phyloP scores from a whole-genome alignment of 2,888 invertebrate genomes.

The Hirtodrosophila cameraria region DNA sequence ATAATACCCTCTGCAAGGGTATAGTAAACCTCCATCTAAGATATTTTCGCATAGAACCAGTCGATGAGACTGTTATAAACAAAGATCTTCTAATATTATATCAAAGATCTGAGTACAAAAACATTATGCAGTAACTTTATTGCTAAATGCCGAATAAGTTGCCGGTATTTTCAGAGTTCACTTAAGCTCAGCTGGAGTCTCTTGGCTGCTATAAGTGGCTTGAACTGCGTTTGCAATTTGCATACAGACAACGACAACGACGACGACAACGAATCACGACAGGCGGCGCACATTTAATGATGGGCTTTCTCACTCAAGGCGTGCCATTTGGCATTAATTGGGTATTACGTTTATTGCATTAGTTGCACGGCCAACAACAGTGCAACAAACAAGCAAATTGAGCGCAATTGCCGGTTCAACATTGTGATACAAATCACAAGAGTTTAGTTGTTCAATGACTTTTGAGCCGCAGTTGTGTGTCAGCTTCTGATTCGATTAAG shows the following conservation, averaged over 20 bases:
- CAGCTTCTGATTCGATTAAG: conserved; percentile 50
- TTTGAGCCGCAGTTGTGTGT: conserved; percentile 27
- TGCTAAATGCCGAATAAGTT: too few relatives aligned
- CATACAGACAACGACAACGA: conserved; percentile 27
- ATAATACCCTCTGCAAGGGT: too few relatives aligned
- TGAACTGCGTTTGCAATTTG: conserved; percentile 26
- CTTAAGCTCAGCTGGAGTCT: neutral
- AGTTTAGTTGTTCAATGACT: conserved; percentile 55
- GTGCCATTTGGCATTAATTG: conserved; percentile 59
- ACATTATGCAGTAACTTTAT: too few relatives aligned
- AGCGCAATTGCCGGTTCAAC: conserved; percentile 52
- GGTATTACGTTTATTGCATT: conserved; percentile 54
- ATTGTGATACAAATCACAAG: conserved; percentile 31
- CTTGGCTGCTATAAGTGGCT: neutral
- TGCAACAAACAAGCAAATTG: conserved; percentile 32
- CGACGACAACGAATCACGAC: conserved; percentile 16
- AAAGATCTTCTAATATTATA: too few relatives aligned
- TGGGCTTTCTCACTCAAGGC: conserved; percentile 45
- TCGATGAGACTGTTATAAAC: too few relatives aligned
- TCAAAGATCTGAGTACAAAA: too few relatives aligned
- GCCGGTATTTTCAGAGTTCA: neutral
- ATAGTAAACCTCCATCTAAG: too few relatives aligned
- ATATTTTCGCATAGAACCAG: too few relatives aligned
- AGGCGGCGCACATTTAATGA: conserved; percentile 58
- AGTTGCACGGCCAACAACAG: neutral